These are phyloP conservation scores for Galemys pyrenaicus DNA, from an alignment of 2,113 vertebrate genomes.

Conservation along the genomic window DNA sequence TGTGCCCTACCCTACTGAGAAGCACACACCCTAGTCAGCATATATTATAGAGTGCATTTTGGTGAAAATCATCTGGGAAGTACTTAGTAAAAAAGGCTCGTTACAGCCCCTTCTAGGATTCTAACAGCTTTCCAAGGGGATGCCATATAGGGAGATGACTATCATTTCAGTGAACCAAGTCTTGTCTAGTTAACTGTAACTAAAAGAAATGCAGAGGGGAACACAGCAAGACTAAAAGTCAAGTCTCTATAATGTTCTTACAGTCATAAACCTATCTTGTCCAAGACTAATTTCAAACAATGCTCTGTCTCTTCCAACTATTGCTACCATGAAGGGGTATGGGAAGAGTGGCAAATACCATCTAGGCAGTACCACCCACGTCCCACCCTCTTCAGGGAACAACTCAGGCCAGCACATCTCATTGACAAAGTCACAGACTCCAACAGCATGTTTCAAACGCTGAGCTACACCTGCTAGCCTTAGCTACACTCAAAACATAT, in stretches of 20 bases:
- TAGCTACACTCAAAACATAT: neutral
- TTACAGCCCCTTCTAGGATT: slow-evolving; percentile 12
- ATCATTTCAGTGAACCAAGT: neutral
- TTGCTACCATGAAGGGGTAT: neutral
- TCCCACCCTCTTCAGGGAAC: neutral
- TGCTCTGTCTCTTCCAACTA: neutral
- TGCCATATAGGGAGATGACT: neutral
- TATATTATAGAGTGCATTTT: neutral
- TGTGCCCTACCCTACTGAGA: neutral
- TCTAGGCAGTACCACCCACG: neutral
- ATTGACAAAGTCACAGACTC: slow-evolving; percentile 1
- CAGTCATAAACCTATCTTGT: neutral
- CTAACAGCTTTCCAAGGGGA: neutral
- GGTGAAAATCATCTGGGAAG: slow-evolving; percentile 17
- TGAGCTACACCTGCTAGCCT: neutral
- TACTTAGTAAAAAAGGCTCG: slow-evolving; percentile 3
- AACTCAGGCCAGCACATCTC: neutral
- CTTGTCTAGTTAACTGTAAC: neutral
- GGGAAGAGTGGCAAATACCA: neutral
- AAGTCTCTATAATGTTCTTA: neutral
- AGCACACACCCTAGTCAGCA: neutral
- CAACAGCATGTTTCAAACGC: neutral
- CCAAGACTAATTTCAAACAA: slow-evolving; percentile 9
- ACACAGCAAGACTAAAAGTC: neutral
- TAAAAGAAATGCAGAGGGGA: slow-evolving; percentile 12